These are phyloP conservation scores for Nannospalax galili DNA, from an alignment of 2,113 vertebrate species.

Conservation along the genomic window DNA sequence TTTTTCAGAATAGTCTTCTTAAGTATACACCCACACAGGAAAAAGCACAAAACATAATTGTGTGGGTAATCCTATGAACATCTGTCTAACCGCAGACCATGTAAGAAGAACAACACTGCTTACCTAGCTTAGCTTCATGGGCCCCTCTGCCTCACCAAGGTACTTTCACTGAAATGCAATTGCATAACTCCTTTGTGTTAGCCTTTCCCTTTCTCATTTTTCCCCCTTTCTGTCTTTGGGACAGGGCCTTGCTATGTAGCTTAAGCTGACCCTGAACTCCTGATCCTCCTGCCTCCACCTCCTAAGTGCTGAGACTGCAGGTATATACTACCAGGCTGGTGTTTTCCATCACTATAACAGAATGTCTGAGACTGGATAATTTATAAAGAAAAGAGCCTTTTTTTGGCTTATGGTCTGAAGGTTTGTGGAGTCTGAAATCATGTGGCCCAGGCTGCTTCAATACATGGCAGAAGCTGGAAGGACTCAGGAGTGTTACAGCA, in stretches of 20 bases:
- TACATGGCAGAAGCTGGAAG: neutral
- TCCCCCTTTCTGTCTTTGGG: neutral
- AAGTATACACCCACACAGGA: neutral
- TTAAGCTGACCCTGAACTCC: neutral
- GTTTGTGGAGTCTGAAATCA: neutral
- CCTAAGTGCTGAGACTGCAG: neutral
- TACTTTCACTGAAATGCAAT: neutral
- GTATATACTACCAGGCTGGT: neutral
- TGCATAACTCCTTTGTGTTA: neutral
- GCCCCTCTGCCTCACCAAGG: neutral
- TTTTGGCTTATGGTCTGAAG: neutral
- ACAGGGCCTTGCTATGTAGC: neutral
- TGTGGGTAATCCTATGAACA: neutral
- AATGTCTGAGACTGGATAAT: neutral
- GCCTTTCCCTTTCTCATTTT: neutral
- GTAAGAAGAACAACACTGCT: neutral
- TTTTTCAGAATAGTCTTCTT: neutral
- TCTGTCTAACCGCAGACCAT: neutral
- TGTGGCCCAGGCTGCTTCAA: neutral
- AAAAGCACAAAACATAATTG: neutral
- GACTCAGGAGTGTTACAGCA: neutral
- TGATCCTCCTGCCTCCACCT: neutral
- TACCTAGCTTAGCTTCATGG: neutral
- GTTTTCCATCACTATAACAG: neutral
- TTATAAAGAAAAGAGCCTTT: neutral